Conservation (phyloP, 2,888 invertebrate species). For the Machimus rusticus region DNA sequence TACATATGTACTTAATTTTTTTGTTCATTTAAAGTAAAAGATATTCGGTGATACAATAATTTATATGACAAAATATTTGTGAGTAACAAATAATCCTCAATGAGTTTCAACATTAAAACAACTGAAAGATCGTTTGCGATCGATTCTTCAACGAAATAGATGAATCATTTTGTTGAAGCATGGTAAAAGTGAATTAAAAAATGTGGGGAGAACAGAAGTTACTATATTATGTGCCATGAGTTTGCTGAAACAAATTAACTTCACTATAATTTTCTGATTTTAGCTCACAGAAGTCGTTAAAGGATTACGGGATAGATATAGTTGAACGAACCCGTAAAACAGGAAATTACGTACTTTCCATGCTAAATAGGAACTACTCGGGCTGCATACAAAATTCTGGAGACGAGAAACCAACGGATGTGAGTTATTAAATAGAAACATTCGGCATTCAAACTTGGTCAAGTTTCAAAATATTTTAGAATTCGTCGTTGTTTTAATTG, state of each 20-base stretch:
- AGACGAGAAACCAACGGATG: not conserved
- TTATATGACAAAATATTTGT: not conserved
- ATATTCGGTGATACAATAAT: not conserved
- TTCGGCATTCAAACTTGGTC: not conserved
- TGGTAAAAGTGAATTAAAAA: not conserved
- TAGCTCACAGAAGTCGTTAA: not conserved
- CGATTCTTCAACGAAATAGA: not conserved
- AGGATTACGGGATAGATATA: conserved; percentile 13
- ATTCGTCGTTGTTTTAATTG: not conserved
- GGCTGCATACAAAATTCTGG: conserved; percentile 20
- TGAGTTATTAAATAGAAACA: not conserved
- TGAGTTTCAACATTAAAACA: not conserved
- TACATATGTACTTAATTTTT: not conserved
- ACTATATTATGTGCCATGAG: too few species aligned
- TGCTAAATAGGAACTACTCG: conserved; percentile 25
- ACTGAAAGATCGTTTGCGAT: not conserved
- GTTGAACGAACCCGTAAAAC: not conserved
- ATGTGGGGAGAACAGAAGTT: not conserved
- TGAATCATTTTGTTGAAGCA: not conserved
- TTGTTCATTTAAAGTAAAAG: not conserved
- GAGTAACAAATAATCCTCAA: not conserved
- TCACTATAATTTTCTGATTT: not conserved
- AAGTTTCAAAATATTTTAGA: not conserved
- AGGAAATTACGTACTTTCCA: conserved; percentile 30
- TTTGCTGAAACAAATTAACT: too few species aligned